Base-by-base conservation (phyloP, 2,888 invertebrate genomes). In the Nomada hirtipes region DNA sequence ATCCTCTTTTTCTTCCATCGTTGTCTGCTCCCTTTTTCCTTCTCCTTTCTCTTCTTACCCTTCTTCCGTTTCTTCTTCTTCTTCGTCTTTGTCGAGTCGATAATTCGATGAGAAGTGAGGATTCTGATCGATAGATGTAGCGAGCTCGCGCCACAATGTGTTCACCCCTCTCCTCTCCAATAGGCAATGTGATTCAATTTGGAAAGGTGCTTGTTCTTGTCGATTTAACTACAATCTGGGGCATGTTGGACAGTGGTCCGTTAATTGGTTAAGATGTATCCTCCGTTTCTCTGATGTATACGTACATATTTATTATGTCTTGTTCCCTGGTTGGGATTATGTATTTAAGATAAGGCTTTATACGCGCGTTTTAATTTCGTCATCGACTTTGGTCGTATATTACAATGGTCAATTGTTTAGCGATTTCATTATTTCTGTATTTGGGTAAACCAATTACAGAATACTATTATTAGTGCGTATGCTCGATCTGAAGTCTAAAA, bases 401-500 rank as follows among this genome's bases (percentile, higher is more conserved):
- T 36, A 1, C 36, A 36, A 36, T 7, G 4, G 7, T 7, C 9
- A 36, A 36, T 36, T 36, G 36, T 36, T 36, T 36, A 7, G 36
- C 0, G 7, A 36, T 36, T 36, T 36, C 36, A 36, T 36, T 7
- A 36, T 36, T 0, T 36, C 36, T 7, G 7, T 36, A 36, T 36
- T 36, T 7, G 0, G 36, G 7, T 36, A 36, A 36, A 36, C 7
- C 7, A 0, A 7, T 36, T 47, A 64, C 26, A 18, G 44, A 64
- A 47, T 7, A 4, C 36, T 36, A 7, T 36, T 36, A 36, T 36
- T 7, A 36, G 47, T 63, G 44, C 18, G 63, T 64, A 64, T 64
- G 10, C 26, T 47, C 47, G 47, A 23, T 47, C 13, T 26, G 23
- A 47, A 47, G 47, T 52, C 29, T 50, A 61, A 71, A 61, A 71